Percentiles rank a stretch among this genome's conserved stretches.
Conservation (phyloP, 2,113 vertebrate genomes). For the Crocuta crocuta region DNA sequence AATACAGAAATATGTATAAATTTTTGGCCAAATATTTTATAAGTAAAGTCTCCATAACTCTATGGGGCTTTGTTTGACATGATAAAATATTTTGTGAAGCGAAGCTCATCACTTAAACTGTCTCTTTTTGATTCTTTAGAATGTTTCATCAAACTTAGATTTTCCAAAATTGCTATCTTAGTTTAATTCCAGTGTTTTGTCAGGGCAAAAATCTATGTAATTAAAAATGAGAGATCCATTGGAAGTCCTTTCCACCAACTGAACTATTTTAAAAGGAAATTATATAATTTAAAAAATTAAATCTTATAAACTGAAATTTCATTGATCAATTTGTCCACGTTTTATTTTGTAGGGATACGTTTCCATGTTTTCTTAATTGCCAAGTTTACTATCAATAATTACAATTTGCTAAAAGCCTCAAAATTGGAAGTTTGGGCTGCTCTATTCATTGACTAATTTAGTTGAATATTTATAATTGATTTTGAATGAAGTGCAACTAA, state of each 20-base stretch:
- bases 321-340: not conserved
- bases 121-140: not conserved
- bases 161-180: not conserved
- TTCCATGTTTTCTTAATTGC: not conserved
- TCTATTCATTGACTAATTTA: not conserved
- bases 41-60: not conserved
- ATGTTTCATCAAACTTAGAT: not conserved
- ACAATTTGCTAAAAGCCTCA: not conserved
- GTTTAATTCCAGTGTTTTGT: not conserved
- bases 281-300: not conserved
- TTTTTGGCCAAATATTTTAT: not conserved
- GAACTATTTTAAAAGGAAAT: not conserved
- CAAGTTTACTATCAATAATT: not conserved
- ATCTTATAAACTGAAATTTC: not conserved
- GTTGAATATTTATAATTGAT: not conserved
- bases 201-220: not conserved
- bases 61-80: not conserved
- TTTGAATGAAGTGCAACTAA: not conserved
- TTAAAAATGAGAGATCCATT: not conserved
- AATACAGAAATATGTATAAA: not conserved
- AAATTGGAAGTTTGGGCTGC: not conserved
- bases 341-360: not conserved
- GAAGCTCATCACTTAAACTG: not conserved
- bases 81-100: not conserved
- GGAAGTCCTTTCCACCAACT: not conserved